Base-by-base conservation (phyloP, 2,888 invertebrate species). In the Arrhopalites spinosus region DNA sequence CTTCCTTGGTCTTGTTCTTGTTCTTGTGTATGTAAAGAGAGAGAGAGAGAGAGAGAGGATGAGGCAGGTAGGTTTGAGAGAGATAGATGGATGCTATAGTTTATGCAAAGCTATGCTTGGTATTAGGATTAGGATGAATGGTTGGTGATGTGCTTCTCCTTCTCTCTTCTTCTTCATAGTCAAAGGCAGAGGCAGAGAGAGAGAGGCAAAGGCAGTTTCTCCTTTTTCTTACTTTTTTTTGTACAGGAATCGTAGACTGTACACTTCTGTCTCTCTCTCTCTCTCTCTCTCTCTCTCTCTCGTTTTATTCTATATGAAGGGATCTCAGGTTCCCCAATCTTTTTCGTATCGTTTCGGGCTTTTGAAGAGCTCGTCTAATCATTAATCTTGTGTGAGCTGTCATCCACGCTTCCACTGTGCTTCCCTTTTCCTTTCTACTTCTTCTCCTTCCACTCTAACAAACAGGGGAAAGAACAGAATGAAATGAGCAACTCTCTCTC, bases 341-440 rank as follows among this genome's bases (percentile, higher is more conserved):
- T 76, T 76, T 61, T 53, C 68, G 73, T 75, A 73, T 78, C 77
- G 75, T 78, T 71, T 76, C 73, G 78, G 76, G 76, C 77, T 78
- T 78, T 76, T 77, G 73, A 77, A 78, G 71, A 78, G 68, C 71
- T 68, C 68, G 68, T 72, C 71, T 72, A 79, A 80, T 79, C 81
- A 81, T 81, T 81, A 81, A 81, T 81, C 81, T 81, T 80, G 66
- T 75, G 75, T 76, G 75, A 78, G 78, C 81, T 81, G 81, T 81
- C 81, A 81, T 79, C 79, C 79, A 76, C 78, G 74, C 80, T 75
- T 75, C 76, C 68, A 71, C 73, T 74, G 71, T 74, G 63, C 78
- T 72, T 72, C 71, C 71, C 68, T 68, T 72, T 47, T 68, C 47
- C 68, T 23, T 3, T 50, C 50, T 50, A n/a, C 50, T 50, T 50